phyloP scores from a whole-genome alignment of 2,797 vertebrate genomes.

The Bovichtus variegatus region DNA sequence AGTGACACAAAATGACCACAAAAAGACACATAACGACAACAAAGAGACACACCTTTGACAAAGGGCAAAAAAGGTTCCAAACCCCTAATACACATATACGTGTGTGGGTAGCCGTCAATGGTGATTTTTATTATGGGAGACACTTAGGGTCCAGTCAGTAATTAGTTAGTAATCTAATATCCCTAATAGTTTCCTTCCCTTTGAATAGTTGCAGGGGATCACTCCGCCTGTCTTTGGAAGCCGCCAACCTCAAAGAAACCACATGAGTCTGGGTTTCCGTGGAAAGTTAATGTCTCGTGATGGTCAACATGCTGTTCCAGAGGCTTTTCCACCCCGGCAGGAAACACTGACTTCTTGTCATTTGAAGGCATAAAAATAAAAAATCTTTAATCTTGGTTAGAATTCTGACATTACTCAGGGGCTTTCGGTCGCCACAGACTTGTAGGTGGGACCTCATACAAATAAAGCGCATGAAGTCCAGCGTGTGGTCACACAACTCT shows the following conservation, averaged over 20 bases:
- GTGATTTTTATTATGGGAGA: constrained; percentile 5
- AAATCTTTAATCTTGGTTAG: constrained; percentile 58
- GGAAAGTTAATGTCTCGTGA: constrained; percentile 59
- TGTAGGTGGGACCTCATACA: constrained; percentile 39
- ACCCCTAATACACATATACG: not conserved
- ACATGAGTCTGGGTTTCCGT: constrained; percentile 50
- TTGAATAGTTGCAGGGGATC: constrained; percentile 26
- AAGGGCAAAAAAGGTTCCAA: not conserved
- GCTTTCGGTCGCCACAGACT: constrained; percentile 42
- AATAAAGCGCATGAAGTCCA: constrained; percentile 53
- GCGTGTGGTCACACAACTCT: constrained; percentile 56
- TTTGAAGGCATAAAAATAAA: constrained; percentile 53
- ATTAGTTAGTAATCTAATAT: constrained; percentile 28
- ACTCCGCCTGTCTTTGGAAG: constrained; percentile 24
- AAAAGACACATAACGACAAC: too few species aligned
- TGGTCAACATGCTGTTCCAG: constrained; percentile 31
- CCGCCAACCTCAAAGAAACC: constrained; percentile 37
- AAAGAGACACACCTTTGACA: too few species aligned
- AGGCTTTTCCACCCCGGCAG: constrained; percentile 45
- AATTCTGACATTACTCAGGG: constrained; percentile 43
- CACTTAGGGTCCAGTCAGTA: not conserved
- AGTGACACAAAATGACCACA: too few species aligned
- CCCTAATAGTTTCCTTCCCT: constrained; percentile 12
- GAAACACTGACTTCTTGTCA: constrained; percentile 62
- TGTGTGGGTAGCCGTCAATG: not conserved